Evolutionary conservation across 2,113 vertebrate genomes (phyloP).

Genomic region (Pithys albifrons): DNA sequence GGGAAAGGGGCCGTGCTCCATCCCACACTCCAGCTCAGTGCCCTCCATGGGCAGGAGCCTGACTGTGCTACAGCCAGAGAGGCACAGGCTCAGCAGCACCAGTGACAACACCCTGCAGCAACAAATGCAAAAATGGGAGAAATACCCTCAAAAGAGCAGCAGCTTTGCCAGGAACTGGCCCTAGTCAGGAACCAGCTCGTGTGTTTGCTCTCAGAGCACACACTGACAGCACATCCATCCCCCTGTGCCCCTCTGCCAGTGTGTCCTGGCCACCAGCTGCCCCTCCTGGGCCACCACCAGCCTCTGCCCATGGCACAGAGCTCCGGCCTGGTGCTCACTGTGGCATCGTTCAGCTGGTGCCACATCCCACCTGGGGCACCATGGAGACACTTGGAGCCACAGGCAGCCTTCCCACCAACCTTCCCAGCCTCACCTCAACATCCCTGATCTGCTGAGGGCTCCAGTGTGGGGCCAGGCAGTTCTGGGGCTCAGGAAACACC

Average conservation of each 20-base stretch:
- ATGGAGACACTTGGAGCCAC: too few relatives aligned
- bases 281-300: background rate
- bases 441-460: rapidly evolving
- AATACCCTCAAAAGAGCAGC: background rate
- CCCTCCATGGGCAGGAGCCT: background rate
- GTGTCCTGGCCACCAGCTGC: background rate
- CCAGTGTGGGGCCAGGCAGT: background rate
- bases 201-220: too few relatives aligned
- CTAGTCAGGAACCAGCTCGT: too few relatives aligned
- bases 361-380: background rate
- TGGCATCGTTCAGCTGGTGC: rapidly evolving
- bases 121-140: background rate
- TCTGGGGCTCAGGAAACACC: background rate
- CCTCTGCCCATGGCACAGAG: background rate
- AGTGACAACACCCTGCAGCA: background rate
- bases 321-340: rapidly evolving
- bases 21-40: background rate
- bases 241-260: background rate
- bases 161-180: background rate
- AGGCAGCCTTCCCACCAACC: background rate
- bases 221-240: background rate
- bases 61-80: rapidly evolving
- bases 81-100: rapidly evolving
- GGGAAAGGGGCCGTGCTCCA: rapidly evolving
- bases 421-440: background rate